phyloP scores from a whole-genome alignment of 1,140 invertebrate species.

The Saccostrea echinata region DNA sequence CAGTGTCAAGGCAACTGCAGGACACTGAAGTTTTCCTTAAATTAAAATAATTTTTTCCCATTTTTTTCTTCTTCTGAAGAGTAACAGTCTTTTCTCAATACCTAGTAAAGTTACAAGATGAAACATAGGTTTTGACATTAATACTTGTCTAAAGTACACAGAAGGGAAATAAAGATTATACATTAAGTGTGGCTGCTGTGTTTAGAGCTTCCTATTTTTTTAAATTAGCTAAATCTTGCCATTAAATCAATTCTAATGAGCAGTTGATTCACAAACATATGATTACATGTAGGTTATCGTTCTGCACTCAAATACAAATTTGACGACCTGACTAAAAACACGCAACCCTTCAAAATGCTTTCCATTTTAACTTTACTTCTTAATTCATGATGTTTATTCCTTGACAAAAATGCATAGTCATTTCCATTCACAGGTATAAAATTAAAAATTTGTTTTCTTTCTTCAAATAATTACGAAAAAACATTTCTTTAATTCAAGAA shows the following conservation, averaged over 20 bases:
- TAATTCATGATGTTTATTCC: not conserved
- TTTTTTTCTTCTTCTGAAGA: not conserved
- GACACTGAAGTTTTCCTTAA: not conserved
- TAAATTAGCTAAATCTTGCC: not conserved
- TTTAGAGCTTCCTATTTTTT: not conserved
- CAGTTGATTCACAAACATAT: not conserved
- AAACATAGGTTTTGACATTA: slow-evolving; percentile 22
- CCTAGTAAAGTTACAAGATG: not conserved
- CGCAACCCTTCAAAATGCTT: not conserved
- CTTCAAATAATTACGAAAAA: not conserved
- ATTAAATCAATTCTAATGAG: slow-evolving; percentile 12
- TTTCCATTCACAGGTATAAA: not conserved
- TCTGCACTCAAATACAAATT: not conserved
- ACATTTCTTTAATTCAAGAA: not conserved
- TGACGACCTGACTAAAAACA: not conserved
- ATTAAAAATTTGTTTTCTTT: not conserved
- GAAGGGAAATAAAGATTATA: slow-evolving; percentile 21
- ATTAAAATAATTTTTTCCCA: not conserved
- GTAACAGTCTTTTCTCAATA: not conserved
- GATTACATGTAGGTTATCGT: not conserved
- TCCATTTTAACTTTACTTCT: not conserved
- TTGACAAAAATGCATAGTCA: not conserved
- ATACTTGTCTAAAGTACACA: slow-evolving; percentile 17
- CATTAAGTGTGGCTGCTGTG: not conserved
- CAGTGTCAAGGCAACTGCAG: slow-evolving; percentile 1